phyloP scores from a whole-genome alignment of 2,888 invertebrate species.

The Xestobium rufovillosum region DNA sequence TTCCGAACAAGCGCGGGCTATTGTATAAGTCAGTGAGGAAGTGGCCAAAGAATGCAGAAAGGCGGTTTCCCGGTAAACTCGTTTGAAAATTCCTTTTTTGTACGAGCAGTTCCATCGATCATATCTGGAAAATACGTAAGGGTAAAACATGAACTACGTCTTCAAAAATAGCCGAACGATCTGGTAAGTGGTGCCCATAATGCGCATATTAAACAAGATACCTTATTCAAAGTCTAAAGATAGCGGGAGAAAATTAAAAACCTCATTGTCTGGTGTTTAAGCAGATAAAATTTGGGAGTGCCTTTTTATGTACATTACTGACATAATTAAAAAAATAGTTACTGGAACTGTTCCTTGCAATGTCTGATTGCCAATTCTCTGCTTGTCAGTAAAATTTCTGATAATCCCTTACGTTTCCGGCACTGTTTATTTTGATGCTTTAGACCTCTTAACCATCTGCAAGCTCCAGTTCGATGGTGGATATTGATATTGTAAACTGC shows the following conservation, averaged over 20 bases:
- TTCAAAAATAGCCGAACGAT: too few relatives aligned
- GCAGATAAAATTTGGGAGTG: too few relatives aligned
- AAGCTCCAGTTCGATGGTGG: slow-evolving; percentile 34
- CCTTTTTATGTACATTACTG: too few relatives aligned
- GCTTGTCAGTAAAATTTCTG: slow-evolving; percentile 42
- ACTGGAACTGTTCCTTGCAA: slow-evolving; percentile 58
- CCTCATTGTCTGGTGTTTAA: too few relatives aligned
- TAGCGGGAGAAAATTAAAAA: too few relatives aligned
- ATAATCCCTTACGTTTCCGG: slow-evolving; percentile 50
- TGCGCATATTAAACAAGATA: too few relatives aligned
- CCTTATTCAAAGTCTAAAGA: too few relatives aligned
- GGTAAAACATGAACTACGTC: too few relatives aligned
- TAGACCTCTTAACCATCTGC: slow-evolving; percentile 52
- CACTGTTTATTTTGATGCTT: slow-evolving; percentile 58
- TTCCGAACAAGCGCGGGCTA: slow-evolving; percentile 63
- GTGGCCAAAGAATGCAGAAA: slow-evolving; percentile 64
- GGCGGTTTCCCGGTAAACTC: slow-evolving; percentile 63
- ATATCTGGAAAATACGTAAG: slow-evolving; percentile 44
- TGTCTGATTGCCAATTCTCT: slow-evolving; percentile 52
- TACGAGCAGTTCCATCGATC: slow-evolving; percentile 66
- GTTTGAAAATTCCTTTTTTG: slow-evolving; percentile 46
- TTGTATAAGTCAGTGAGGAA: slow-evolving; percentile 64
- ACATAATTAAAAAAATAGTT: slow-evolving; percentile 28
- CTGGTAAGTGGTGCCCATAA: too few relatives aligned
- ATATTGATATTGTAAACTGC: not conserved